Evolutionary conservation across 2,797 vertebrate genomes (phyloP).

Genomic region (Pseudochirops cupreus): DNA sequence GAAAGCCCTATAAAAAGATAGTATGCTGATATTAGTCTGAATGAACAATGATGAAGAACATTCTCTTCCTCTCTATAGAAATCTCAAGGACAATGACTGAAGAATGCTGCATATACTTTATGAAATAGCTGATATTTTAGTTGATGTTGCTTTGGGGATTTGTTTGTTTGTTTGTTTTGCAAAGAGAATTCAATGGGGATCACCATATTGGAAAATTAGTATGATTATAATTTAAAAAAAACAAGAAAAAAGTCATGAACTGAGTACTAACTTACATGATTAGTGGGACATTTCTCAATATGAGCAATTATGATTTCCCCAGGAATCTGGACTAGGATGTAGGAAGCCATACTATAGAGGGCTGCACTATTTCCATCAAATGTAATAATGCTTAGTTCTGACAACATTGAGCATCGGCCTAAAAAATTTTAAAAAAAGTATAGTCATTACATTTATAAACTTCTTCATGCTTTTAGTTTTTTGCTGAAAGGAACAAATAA

Average conservation of each 20-base stretch:
- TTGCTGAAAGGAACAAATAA: neutral
- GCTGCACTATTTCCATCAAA: slow-evolving; percentile 98
- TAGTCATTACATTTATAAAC: neutral
- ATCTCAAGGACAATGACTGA: neutral
- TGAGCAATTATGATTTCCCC: slow-evolving; percentile 94
- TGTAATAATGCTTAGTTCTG: slow-evolving; percentile 96
- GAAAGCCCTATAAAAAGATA: slow-evolving; percentile 34
- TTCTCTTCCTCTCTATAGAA: neutral
- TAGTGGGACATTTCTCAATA: slow-evolving; percentile 95
- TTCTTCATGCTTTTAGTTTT: neutral
- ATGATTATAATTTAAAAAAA: neutral
- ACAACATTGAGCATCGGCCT: slow-evolving; percentile 98
- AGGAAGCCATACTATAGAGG: slow-evolving; percentile 95
- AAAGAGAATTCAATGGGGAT: neutral
- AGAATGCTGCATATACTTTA: neutral
- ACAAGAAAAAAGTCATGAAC: neutral
- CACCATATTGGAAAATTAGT: neutral
- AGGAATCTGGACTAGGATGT: slow-evolving; percentile 94
- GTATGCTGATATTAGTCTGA: neutral
- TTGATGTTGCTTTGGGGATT: neutral
- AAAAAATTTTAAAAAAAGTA: slow-evolving; percentile 44
- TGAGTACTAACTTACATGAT: slow-evolving; percentile 88
- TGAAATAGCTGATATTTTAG: neutral
- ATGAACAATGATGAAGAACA: neutral
- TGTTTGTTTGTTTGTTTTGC: neutral